Percentiles rank a stretch among this genome's conserved stretches.
Evolutionary conservation across 2,888 invertebrate genomes (phyloP).

Genomic region (Scaptomyza polygonia): DNA sequence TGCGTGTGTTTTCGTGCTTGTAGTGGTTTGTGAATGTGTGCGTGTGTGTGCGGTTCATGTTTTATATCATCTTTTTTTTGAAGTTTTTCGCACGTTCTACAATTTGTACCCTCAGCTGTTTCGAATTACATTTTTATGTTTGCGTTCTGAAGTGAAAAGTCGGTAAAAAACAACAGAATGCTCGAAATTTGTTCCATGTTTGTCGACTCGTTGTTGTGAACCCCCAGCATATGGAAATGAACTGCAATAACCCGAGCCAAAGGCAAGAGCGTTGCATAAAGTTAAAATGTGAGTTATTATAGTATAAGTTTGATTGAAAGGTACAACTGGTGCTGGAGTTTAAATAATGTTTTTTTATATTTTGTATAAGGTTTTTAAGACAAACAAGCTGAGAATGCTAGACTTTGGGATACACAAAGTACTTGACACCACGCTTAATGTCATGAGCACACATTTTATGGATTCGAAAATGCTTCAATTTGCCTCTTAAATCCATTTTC

Average conservation of each 20-base stretch:
- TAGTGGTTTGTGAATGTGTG: constrained; percentile 11
- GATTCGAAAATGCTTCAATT: too few relatives aligned
- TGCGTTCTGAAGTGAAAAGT: constrained; percentile 41
- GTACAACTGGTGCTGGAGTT: not conserved
- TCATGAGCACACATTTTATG: too few relatives aligned
- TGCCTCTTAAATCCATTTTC: too few relatives aligned
- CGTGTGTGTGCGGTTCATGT: constrained; percentile 22
- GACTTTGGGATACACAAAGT: too few relatives aligned
- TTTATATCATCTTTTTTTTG: constrained; percentile 37
- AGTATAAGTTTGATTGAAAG: not conserved
- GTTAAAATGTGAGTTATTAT: not conserved
- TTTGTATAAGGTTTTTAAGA: not conserved
- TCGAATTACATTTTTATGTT: constrained; percentile 56
- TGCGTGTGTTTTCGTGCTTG: not conserved
- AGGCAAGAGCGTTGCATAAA: not conserved
- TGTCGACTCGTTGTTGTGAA: not conserved
- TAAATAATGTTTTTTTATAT: not conserved
- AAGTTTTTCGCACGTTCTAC: constrained; percentile 41
- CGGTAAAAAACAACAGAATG: constrained; percentile 14
- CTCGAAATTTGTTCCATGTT: constrained; percentile 1
- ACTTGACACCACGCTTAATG: too few relatives aligned
- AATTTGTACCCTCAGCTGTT: constrained; percentile 53
- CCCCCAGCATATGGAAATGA: constrained; percentile 8
- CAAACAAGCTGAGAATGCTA: too few relatives aligned
- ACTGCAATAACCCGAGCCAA: constrained; percentile 15